Base-by-base conservation (phyloP, 1,140 invertebrate genomes). In the Helicoverpa armigera region DNA sequence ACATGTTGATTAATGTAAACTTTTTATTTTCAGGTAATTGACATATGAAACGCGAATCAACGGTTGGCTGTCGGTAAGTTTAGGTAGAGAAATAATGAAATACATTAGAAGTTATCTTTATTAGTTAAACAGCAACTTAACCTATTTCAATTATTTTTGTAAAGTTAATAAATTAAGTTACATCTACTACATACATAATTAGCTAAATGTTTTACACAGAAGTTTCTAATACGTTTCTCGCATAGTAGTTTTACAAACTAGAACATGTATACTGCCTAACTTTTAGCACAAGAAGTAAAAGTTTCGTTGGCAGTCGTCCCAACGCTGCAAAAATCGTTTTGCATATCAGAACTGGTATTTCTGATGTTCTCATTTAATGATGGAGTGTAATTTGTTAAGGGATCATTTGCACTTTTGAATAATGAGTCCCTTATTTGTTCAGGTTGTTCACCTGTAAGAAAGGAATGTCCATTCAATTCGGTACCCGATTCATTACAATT, bases 381-480 rank as follows among this genome's bases (percentile, higher is more conserved):
- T 73, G 51, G 35, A 53, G 69, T 58, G 0, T 58, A 29, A 35
- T n/a, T 73, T n/a, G 73, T 18, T 31, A 43, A 23, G 10, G 12
- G 3, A 63, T 74, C 73, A 13, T 61, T 60, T 14, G 56, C 50
- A 53, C 29, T 51, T n/a, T 72, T 23, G 10, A 72, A 72, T 72
- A 72, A 72, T 53, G 69, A 51, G 31, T 29, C 31, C 65, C 16
- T 50, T 69, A 69, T 69, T 54, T 7, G 18, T 53, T 31, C 50
- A 53, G 58, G 23, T 29, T 63, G 56, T 18, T 63, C 56, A 3
- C 23, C 73, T 51, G 23, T 12, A 67, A 35, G 18, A 14, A 54
- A 54, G 23, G 13, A 67, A 77, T 31, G n/a, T 51, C 48, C 50
- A 77, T 77, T 67, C 61, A 65, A 67, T 77, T 67, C 75, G 11